Percentiles rank a stretch among this genome's conserved stretches.
Evolutionary conservation across 2,888 invertebrate genomes (phyloP).

Genomic region (Itoplectis maculator): DNA sequence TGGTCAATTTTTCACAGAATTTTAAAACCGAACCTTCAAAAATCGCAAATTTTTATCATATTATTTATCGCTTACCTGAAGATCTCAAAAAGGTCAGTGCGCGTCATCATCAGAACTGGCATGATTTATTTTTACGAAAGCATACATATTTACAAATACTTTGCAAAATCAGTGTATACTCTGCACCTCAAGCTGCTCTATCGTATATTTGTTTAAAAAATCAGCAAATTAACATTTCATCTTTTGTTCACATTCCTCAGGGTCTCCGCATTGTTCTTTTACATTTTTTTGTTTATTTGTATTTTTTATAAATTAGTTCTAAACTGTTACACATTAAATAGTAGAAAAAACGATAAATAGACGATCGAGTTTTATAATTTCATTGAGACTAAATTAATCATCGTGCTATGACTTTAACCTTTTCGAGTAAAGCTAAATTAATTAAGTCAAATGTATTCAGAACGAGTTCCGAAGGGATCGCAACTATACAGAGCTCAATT

Average conservation of each 20-base stretch:
- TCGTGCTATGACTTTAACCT: conserved; percentile 36
- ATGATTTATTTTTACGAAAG: conserved; percentile 79
- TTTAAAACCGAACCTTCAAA: no score
- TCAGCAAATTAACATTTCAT: conserved; percentile 38
- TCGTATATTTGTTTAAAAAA: conserved; percentile 37
- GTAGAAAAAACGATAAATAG: conserved; percentile 59
- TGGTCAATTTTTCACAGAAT: no score
- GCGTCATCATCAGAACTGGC: conserved; percentile 60
- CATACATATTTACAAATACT: conserved; percentile 81
- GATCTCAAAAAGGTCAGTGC: conserved; percentile 8
- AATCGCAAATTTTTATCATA: no score
- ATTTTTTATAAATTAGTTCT: conserved; percentile 50
- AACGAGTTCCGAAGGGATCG: conserved; percentile 52
- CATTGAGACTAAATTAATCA: conserved; percentile 47
- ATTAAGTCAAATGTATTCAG: conserved; percentile 44
- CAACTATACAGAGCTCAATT: conserved; percentile 26
- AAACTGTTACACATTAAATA: conserved; percentile 51
- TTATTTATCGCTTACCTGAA: neutral
- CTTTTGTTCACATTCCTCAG: conserved; percentile 46
- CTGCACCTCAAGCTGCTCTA: conserved; percentile 71
- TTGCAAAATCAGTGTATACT: conserved; percentile 76
- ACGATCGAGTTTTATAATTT: conserved; percentile 38
- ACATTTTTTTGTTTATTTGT: no score
- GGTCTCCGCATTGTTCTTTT: conserved; percentile 39
- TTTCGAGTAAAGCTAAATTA: conserved; percentile 51